Conservation (phyloP, 2,888 invertebrate genomes). For the Eremobia ochroleuca region DNA sequence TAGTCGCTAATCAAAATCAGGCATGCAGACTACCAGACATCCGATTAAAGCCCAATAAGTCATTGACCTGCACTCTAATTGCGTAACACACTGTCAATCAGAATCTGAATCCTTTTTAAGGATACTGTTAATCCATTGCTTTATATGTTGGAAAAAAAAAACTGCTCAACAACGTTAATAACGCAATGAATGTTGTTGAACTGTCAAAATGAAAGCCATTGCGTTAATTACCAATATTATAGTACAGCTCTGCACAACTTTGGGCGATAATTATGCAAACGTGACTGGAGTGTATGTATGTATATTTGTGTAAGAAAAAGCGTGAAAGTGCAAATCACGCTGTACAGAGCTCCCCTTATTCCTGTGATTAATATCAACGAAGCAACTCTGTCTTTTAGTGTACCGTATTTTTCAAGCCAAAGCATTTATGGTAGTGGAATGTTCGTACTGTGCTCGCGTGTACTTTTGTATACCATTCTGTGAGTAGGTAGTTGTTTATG, state of each 20-base stretch:
- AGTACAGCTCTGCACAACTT: slow-evolving; percentile 32
- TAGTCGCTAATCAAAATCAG: not conserved
- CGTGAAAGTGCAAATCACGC: slow-evolving; percentile 69
- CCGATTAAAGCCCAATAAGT: not conserved
- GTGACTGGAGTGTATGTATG: slow-evolving; percentile 45
- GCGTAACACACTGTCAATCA: not conserved
- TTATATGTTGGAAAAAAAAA: not conserved
- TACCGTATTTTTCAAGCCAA: slow-evolving; percentile 65
- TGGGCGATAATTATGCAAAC: slow-evolving; percentile 45
- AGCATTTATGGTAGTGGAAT: slow-evolving; percentile 55
- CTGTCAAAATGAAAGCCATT: not conserved
- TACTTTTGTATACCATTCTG: slow-evolving; percentile 18
- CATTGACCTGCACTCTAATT: not conserved
- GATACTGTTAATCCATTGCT: not conserved
- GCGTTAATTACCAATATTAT: slow-evolving; percentile 11
- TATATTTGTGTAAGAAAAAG: slow-evolving; percentile 22
- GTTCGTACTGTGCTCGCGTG: slow-evolving; percentile 31
- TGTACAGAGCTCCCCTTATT: slow-evolving; percentile 59
- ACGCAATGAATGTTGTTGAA: not conserved
- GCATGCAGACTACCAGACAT: not conserved
- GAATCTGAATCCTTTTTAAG: not conserved
- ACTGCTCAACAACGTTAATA: not conserved
- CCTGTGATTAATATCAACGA: slow-evolving; percentile 69
- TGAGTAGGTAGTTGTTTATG: not conserved
- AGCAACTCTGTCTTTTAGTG: slow-evolving; percentile 64